A percentile compares a stretch with the other conserved stretches of the same genome.
phyloP scores from a whole-genome alignment of 1,140 invertebrate species.

The Phenacoccus solenopsis region DNA sequence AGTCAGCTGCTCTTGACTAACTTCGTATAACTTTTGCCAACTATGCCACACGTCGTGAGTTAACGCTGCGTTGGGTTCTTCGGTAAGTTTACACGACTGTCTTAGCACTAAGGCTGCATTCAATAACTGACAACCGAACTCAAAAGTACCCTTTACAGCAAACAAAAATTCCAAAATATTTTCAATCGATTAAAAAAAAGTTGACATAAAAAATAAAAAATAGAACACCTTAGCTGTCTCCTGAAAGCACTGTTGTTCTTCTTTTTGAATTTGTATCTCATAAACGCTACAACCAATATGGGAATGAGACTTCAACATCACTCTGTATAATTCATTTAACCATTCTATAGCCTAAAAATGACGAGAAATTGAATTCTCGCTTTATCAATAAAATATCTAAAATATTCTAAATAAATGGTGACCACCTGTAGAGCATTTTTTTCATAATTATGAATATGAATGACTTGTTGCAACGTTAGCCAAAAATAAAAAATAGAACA shows the following conservation, averaged over 20 bases:
- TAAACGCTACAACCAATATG: constrained; percentile 55
- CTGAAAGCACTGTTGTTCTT: constrained; percentile 61
- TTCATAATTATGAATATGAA: constrained; percentile 60
- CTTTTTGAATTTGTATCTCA: constrained; percentile 61
- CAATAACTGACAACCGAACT: constrained; percentile 62
- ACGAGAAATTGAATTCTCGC: too few relatives aligned
- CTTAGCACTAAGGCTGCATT: constrained; percentile 59
- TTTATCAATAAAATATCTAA: too few relatives aligned
- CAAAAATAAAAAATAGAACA: constrained; percentile 33
- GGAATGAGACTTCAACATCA: constrained; percentile 51
- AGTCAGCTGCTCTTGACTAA: constrained; percentile 63
- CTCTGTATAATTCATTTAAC: constrained; percentile 57
- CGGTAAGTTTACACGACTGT: constrained; percentile 52
- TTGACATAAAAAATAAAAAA: neutral
- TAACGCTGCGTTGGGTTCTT: constrained; percentile 42
- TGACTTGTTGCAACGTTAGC: constrained; percentile 59
- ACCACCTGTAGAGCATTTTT: constrained; percentile 51
- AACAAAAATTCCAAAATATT: neutral
- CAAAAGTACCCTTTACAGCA: constrained; percentile 51
- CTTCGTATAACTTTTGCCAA: constrained; percentile 54
- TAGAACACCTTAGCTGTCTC: constrained; percentile 53
- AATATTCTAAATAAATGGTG: too few relatives aligned
- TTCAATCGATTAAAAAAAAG: neutral
- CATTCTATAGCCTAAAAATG: constrained; percentile 51
- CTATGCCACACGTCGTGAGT: constrained; percentile 44